phyloP scores from a whole-genome alignment of 2,797 vertebrate genomes.

The Hybognathus amarus region DNA sequence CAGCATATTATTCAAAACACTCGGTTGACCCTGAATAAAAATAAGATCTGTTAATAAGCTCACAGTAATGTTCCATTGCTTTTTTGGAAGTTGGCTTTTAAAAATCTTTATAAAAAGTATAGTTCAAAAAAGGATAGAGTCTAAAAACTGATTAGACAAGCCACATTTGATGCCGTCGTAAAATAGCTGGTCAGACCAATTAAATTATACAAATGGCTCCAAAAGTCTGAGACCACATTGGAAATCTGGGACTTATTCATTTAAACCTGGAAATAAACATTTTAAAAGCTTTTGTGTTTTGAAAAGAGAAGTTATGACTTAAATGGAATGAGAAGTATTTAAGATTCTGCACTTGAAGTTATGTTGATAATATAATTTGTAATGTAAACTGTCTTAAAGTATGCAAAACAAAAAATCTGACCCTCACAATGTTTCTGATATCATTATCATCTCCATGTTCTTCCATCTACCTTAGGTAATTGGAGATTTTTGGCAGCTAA shows the following conservation, averaged over 20 bases:
- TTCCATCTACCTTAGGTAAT: neutral
- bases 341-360: neutral
- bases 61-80: slow-evolving; percentile 12
- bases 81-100: slow-evolving; percentile 2
- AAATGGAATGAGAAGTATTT: neutral
- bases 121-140: neutral
- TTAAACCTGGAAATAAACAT: neutral
- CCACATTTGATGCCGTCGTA: neutral
- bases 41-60: neutral
- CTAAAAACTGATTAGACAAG: neutral
- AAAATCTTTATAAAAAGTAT: neutral
- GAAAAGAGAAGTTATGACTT: neutral
- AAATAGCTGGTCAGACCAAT: slow-evolving; percentile 11
- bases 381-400: neutral
- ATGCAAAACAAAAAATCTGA: neutral
- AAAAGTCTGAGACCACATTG: slow-evolving; percentile 6
- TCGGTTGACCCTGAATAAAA: slow-evolving; percentile 1
- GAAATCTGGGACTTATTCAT: neutral
- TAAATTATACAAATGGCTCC: neutral
- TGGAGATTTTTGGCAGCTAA: slow-evolving; percentile 35
- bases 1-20: slow-evolving; percentile 9
- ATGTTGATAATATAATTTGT: neutral
- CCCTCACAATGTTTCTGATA: neutral
- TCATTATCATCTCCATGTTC: neutral
- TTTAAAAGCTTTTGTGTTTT: neutral